Base-by-base conservation (phyloP, 2,797 vertebrate genomes). In the Lutjanus argentimaculatus region DNA sequence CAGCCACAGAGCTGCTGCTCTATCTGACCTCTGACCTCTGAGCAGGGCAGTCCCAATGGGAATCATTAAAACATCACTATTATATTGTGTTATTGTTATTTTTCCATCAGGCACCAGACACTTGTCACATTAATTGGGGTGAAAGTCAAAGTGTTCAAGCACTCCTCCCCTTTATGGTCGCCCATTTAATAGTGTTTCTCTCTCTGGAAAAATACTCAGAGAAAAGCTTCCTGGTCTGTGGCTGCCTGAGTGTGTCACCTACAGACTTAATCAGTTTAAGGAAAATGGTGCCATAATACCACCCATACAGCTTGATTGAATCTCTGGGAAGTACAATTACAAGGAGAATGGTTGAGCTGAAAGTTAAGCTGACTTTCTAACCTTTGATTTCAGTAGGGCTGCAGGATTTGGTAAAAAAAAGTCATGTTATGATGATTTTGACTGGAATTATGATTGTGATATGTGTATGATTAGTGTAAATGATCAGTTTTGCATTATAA, bases 61-160 rank as follows among this genome's bases (percentile, higher is more conserved):
- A 65, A 67, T 66, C 67, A 75, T 82, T 80, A 86, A 83, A 83
- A 56, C 75, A 21, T 72, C 77, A 45, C 67, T 4, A 1, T 57
- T 17, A 45, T 36, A 14, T 48, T 48, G 53, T 57, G 66, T 42
- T 71, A 14, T 70, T 61, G 40, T 70, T 55, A 51, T 43, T 49
- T 55, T 15, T 17, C 42, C 46, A 21, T 59, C 42, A 21, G 43
- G 72, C 58, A 51, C 19, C 61, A 62, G 66, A 55, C 61, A 49
- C 65, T 52, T 70, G 73, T 80, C 82, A 59, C 65, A 17, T 74
- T 80, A 67, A 79, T 68, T 53, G 19, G n/a, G 21, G 43, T 15
- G 46, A 25, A 58, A 61, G 67, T 84, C 46, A n/a, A 22, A 45
- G 45, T 52, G 77, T 58, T 48, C 8, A 56, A 40, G 36, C n/a